Base-by-base conservation (phyloP, 2,113 vertebrate species). In the Rhodinocichla rosea region DNA sequence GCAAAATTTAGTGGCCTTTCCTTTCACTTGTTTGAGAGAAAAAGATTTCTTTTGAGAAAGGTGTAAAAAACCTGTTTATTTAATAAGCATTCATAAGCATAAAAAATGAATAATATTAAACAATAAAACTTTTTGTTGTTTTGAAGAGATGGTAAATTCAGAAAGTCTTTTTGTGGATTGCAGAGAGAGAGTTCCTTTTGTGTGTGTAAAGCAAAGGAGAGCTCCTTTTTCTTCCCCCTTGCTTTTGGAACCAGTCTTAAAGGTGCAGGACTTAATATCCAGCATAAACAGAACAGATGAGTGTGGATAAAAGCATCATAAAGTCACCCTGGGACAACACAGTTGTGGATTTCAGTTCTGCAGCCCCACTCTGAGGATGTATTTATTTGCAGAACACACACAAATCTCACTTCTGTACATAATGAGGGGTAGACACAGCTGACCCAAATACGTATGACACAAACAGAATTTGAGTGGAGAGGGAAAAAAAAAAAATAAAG, bases 21-120 rank as follows among this genome's bases (percentile, higher is more conserved):
- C 32, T 4, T 42, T 52, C 15, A 42, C 18, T 78, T 64, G 3
- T 35, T 65, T 0, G 0, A 20, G 39, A 53, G 24, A 18, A 35
- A 53, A 64, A 30, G 6, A 23, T 28, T 37, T 75, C 11, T 57
- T 73, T 52, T 35, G 10, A 13, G 19, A 30, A 13, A 64, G 53
- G 39, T 18, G 30, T 4, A 16, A 22, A 53, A 53, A 53, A 33
- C 1, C 3, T 13, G 6, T n/a, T 17, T 42, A 8, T 78, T 53
- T 53, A 44, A 35, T 27, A 35, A 78, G 15, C 32, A 44, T 35
- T 53, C 19, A 64, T 39, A 35, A 53, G 37, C 32, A 7, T n/a
- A 5, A n/a, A 40, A n/a, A n/a, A 27, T 8, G 1, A 64, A 53
- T 18, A 13, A 9, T 22, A 10, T 30, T 35, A 23, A 64, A 23